Percentiles rank a stretch among this genome's conserved stretches.
Conservation (phyloP, 2,797 vertebrate genomes). For the Gobio occitaniae region DNA sequence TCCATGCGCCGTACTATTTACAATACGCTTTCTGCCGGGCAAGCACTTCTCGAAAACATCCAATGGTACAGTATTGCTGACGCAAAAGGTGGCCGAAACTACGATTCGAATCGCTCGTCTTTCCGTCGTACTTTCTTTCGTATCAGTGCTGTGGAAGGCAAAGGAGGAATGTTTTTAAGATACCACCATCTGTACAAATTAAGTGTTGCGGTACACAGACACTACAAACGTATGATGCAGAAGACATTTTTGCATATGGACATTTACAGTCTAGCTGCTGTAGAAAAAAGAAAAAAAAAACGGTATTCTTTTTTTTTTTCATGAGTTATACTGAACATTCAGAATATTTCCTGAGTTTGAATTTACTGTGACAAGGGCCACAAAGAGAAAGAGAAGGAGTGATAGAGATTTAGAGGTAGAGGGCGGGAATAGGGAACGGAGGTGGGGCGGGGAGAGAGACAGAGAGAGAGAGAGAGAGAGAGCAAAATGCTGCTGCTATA, state of each 20-base stretch:
- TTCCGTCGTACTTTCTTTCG: constrained; percentile 67
- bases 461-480: constrained; percentile 53
- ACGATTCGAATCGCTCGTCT: constrained; percentile 75
- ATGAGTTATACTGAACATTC: constrained; percentile 98
- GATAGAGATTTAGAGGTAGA: constrained; percentile 58
- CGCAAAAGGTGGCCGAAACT: constrained; percentile 77
- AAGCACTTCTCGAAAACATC: constrained; percentile 88
- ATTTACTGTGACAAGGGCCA: constrained; percentile 94
- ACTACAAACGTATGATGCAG: constrained; percentile 90
- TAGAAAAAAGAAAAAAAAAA: constrained; percentile 87
- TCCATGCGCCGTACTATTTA: constrained; percentile 85
- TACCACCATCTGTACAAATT: constrained; percentile 84
- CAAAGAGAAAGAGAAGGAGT: constrained; percentile 62
- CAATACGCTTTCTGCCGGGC: constrained; percentile 82
- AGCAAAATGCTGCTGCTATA: constrained; percentile 82
- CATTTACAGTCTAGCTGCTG: constrained; percentile 91
- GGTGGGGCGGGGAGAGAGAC: constrained; percentile 67
- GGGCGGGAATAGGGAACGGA: constrained; percentile 71
- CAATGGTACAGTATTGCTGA: constrained; percentile 90
- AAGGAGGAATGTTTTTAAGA: constrained; percentile 94
- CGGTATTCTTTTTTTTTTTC: constrained; percentile 82
- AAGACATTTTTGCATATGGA: constrained; percentile 97
- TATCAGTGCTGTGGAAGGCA: constrained; percentile 87
- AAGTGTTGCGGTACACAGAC: constrained; percentile 89
- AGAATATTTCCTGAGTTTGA: constrained; percentile 99